Evolutionary conservation across 2,797 vertebrate species (phyloP).

Genomic region (Potorous gilbertii): DNA sequence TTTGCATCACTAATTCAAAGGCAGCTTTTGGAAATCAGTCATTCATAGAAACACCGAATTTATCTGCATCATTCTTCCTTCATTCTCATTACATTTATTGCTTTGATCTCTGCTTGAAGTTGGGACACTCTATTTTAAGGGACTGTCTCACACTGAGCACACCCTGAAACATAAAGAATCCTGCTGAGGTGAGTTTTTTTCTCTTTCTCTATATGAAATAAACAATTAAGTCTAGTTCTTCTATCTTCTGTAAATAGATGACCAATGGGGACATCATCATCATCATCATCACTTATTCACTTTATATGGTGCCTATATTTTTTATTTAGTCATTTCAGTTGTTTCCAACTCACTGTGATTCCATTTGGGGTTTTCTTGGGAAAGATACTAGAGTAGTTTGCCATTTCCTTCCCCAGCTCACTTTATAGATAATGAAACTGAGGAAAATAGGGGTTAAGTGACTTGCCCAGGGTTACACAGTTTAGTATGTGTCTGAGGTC

Average conservation of each 20-base stretch:
- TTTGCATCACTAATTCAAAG: conserved; percentile 71
- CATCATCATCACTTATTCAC: not conserved
- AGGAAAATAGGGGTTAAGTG: not conserved
- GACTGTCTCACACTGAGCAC: conserved; percentile 51
- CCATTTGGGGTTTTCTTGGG: not conserved
- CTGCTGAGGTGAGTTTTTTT: conserved; percentile 45
- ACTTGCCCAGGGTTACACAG: not conserved
- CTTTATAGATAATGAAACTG: not conserved
- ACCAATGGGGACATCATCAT: not conserved
- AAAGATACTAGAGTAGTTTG: not conserved
- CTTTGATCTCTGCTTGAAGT: conserved; percentile 72
- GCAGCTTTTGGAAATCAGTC: conserved; percentile 71
- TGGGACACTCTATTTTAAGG: conserved; percentile 59
- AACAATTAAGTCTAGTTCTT: conserved; percentile 57
- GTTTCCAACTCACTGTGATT: not conserved
- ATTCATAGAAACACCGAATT: conserved; percentile 78
- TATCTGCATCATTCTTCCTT: conserved; percentile 74
- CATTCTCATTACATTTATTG: conserved; percentile 67
- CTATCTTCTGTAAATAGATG: conserved; percentile 54
- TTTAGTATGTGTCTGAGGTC: not conserved
- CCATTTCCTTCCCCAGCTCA: not conserved
- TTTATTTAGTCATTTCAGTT: not conserved
- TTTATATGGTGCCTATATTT: not conserved
- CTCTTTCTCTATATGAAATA: conserved; percentile 52
- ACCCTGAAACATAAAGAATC: conserved; percentile 55